Base-by-base conservation (phyloP, 2,797 vertebrate species). In the Telmatherina bonti region DNA sequence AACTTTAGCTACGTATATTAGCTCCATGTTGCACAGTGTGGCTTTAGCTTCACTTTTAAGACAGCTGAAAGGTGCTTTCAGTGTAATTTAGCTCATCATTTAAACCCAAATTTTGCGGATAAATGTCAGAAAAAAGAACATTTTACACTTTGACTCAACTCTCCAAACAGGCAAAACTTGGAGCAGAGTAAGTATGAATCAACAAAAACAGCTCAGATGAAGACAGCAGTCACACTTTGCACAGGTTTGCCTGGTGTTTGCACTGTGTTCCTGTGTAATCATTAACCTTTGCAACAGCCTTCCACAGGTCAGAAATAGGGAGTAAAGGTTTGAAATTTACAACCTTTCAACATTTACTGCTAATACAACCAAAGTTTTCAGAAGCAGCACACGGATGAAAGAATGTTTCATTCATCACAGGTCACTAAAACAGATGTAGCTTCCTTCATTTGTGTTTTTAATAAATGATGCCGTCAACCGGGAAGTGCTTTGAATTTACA, bases 231-330 rank as follows among this genome's bases (percentile, higher is more conserved):
- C 71, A 83, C 82, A 84, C 76, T 85, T 70, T 85, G 76, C 65
- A 78, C 60, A 27, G 54, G 78, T 84, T 77, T 71, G 72, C 64
- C 67, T 8, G 18, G 41, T 86, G 72, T 86, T 90, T 88, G 84
- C 77, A 77, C 86, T 87, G 59, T 41, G 52, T 79, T 59, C 43
- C 73, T 54, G 43, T 72, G 76, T 74, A 93, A 93, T 93, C 67
- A 93, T 94, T 94, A 94, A 93, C 93, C 72, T 76, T 58, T 76
- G 79, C 8, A 76, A 85, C 71, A 84, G 63, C 78, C 74, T 38
- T 64, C 61, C 36, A 68, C 59, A 56, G 59, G 20, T 58, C 62
- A 78, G 67, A 85, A 72, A 89, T 7, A 64, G 52, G 73, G 89
- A 88, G 84, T 89, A 89, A 92, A 91, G 87, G 88, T 91, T 87